Percentiles rank a stretch among this genome's conserved stretches.
Conservation (phyloP, 2,797 vertebrate genomes). For the Anableps anableps region DNA sequence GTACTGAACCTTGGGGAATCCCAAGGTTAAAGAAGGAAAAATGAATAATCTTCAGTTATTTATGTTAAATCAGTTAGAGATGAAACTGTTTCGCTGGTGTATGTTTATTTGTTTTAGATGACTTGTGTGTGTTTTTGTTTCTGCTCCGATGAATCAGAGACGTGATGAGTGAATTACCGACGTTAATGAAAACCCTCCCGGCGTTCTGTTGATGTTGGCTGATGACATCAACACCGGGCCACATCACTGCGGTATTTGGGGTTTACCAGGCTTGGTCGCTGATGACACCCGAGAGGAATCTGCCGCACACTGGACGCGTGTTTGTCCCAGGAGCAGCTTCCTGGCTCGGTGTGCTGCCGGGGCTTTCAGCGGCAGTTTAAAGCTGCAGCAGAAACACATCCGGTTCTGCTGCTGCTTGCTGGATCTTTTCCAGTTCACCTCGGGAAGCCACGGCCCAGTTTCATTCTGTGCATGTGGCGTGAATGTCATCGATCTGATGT, state of each 20-base stretch:
- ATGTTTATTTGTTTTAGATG: neutral
- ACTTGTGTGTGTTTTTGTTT: neutral
- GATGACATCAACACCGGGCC: neutral
- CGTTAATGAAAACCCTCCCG: neutral
- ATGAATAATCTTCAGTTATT: too few relatives aligned
- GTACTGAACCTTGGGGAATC: too few relatives aligned
- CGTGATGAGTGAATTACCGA: too few relatives aligned
- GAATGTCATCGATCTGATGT: too few relatives aligned
- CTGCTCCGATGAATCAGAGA: neutral
- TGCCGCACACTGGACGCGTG: accelerated
- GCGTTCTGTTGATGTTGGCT: conserved; percentile 8
- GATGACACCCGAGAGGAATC: neutral
- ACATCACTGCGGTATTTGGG: neutral
- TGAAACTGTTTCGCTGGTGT: too few relatives aligned
- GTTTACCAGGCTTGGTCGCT: conserved; percentile 21
- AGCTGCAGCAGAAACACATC: neutral
- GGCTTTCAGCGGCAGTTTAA: conserved; percentile 11
- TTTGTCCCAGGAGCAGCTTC: neutral
- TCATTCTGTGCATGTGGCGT: neutral
- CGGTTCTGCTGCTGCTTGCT: neutral
- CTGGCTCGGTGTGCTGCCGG: neutral
- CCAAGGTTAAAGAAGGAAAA: too few relatives aligned
- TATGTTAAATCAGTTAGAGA: too few relatives aligned
- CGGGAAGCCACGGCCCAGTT: neutral
- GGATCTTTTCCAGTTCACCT: conserved; percentile 5